Evolutionary conservation across 2,888 invertebrate species (phyloP).

Genomic region (Ernsta delagoae): DNA sequence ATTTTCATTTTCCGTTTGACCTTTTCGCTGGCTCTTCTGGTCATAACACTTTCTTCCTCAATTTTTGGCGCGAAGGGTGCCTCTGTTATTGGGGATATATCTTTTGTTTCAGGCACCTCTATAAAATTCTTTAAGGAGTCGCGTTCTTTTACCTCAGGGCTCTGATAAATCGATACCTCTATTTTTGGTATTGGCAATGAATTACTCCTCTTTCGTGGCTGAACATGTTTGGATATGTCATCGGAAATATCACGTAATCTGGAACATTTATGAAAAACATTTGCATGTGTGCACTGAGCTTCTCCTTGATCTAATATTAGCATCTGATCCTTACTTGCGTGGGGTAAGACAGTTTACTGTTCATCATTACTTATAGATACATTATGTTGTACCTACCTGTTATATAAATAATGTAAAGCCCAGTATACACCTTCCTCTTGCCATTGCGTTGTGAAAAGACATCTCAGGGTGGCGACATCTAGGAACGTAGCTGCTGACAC

Average conservation of each 20-base stretch:
- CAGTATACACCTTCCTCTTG: constrained; percentile 99
- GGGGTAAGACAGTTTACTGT: too few relatives aligned
- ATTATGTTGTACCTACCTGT: constrained; percentile 85
- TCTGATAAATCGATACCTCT: constrained; percentile 94
- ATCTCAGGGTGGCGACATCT: constrained; percentile 97
- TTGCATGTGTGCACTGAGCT: too few relatives aligned
- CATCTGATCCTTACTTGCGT: too few relatives aligned
- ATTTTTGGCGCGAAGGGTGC: constrained; percentile 65
- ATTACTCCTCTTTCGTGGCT: constrained; percentile 94
- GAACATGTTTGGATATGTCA: constrained; percentile 90
- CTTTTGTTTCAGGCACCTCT: constrained; percentile 90
- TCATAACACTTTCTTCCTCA: constrained; percentile 73
- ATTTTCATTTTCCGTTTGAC: constrained; percentile 95
- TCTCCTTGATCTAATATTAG: too few relatives aligned
- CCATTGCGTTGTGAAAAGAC: constrained; percentile 98
- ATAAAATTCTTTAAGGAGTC: constrained; percentile 90
- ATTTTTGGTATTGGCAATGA: constrained; percentile 97
- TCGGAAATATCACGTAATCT: constrained; percentile 95
- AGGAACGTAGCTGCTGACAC: constrained; percentile 96
- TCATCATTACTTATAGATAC: too few relatives aligned
- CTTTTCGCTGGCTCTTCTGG: constrained; percentile 91
- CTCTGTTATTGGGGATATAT: constrained; percentile 87
- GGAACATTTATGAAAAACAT: constrained; percentile 38
- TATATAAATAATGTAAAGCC: constrained; percentile 96
- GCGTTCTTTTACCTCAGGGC: constrained; percentile 87